A percentile compares a stretch with the other conserved stretches of the same genome.
These are phyloP conservation scores for Coelinius sp. DNA, from an alignment of 2,888 invertebrate species.

Conservation along the genomic window DNA sequence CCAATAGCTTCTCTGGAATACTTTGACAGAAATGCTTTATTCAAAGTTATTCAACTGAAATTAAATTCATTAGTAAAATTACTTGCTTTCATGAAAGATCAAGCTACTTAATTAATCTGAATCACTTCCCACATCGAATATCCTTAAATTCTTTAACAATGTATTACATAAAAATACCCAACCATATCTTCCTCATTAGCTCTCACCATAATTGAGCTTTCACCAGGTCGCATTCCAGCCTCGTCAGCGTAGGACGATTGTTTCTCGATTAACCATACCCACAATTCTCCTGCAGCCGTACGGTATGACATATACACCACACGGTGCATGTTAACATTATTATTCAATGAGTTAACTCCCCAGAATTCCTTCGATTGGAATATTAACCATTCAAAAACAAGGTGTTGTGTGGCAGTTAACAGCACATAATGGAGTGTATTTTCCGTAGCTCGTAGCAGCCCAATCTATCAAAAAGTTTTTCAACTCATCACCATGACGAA, in stretches of 20 bases:
- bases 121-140: neutral
- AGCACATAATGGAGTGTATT: neutral
- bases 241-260: conserved; percentile 6
- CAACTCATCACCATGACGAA: conserved; percentile 27
- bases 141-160: neutral
- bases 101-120: neutral
- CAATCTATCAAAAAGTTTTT: neutral
- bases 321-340: conserved; percentile 5
- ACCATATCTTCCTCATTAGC: neutral
- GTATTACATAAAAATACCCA: neutral
- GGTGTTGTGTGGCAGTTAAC: neutral
- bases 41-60: neutral
- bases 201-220: neutral
- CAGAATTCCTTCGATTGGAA: conserved; percentile 12
- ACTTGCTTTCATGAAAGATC: neutral
- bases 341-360: neutral
- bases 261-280: conserved; percentile 8
- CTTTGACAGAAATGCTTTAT: neutral
- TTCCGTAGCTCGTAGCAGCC: neutral
- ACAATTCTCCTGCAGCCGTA: neutral
- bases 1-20: neutral
- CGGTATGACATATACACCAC: conserved; percentile 18
- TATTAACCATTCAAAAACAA: conserved; percentile 9
- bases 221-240: conserved; percentile 1
- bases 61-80: neutral